phyloP scores from a whole-genome alignment of 2,797 vertebrate genomes.

The Potorous gilbertii region DNA sequence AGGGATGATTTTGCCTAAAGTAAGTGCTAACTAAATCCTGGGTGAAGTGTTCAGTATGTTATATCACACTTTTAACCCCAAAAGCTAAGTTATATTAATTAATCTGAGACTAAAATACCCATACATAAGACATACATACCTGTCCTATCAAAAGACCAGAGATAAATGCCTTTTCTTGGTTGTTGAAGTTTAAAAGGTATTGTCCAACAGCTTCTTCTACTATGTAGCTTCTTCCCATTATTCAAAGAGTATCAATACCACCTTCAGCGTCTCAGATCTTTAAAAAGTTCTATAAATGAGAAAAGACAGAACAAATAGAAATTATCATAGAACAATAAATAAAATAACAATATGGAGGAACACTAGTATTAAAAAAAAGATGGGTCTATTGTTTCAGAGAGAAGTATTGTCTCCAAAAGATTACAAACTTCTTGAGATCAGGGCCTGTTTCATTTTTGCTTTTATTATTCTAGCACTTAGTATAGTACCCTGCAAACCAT shows the following conservation, averaged over 20 bases:
- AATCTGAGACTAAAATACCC: neutral
- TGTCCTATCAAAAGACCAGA: constrained; percentile 93
- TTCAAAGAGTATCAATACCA: constrained; percentile 32
- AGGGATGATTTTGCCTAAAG: neutral
- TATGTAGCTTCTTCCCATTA: constrained; percentile 94
- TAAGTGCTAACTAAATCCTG: neutral
- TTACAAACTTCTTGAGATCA: neutral
- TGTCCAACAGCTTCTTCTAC: constrained; percentile 92
- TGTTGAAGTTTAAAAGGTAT: constrained; percentile 89
- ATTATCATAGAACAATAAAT: neutral
- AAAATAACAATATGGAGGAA: neutral
- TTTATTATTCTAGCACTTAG: neutral
- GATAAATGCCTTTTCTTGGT: constrained; percentile 81
- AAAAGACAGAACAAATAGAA: neutral
- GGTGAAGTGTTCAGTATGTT: neutral
- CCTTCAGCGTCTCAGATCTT: neutral
- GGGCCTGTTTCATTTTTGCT: neutral
- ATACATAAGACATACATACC: constrained; percentile 81
- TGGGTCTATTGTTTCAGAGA: neutral
- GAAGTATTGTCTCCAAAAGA: neutral
- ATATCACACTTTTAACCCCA: neutral
- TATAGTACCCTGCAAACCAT: neutral
- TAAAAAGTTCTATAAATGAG: neutral
- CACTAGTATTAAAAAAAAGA: neutral
- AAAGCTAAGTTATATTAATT: neutral